These are phyloP conservation scores for Hymenopus coronatus DNA, from an alignment of 2,888 invertebrate genomes.

Conservation along the genomic window DNA sequence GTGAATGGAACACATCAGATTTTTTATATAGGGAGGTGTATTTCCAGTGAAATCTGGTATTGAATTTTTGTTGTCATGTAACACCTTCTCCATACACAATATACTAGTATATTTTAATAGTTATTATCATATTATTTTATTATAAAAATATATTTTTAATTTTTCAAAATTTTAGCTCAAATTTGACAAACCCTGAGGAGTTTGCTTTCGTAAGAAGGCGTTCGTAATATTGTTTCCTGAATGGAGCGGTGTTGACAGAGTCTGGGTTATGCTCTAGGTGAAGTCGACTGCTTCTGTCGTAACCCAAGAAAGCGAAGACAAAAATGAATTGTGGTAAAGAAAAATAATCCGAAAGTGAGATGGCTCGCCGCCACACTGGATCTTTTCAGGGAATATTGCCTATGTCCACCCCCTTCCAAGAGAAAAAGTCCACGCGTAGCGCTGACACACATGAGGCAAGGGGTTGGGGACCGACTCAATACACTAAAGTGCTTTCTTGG, in stretches of 20 bases:
- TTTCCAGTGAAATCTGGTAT: no score
- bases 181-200: no score
- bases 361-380: conserved; percentile 4
- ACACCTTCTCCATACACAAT: no score
- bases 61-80: no score
- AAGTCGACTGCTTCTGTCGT: background rate
- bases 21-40: no score
- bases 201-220: background rate
- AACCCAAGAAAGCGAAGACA: background rate
- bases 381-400: conserved; percentile 24
- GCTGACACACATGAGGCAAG: conserved; percentile 12
- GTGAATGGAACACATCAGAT: no score
- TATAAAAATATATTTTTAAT: no score
- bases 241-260: background rate
- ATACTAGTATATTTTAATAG: no score
- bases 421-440: background rate
- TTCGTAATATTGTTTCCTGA: no score
- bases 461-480: conserved; percentile 44
- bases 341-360: conserved; percentile 20
- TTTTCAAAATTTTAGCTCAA: no score
- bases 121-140: no score
- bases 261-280: background rate
- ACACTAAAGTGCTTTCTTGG: conserved; percentile 47
- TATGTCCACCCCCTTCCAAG: conserved; percentile 9
- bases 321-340: background rate